phyloP scores from a whole-genome alignment of 2,888 invertebrate species.

The Cepaea hortensis region DNA sequence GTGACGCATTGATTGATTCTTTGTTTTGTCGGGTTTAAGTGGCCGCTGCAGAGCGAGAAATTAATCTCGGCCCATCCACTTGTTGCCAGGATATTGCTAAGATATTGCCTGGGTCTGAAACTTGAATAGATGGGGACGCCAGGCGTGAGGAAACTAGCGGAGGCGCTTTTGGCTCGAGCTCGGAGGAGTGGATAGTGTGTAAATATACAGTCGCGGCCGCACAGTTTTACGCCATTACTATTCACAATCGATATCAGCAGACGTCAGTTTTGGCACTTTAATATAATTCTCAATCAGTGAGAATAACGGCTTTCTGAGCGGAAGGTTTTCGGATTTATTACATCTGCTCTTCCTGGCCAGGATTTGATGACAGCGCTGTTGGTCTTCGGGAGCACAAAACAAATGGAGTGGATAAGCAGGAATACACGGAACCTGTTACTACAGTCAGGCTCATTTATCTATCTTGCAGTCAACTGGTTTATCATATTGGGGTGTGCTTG shows the following conservation, averaged over 20 bases:
- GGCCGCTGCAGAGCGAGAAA: conserved; percentile 37
- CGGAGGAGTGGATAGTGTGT: conserved; percentile 32
- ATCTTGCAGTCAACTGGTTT: too few relatives aligned
- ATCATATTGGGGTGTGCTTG: too few relatives aligned
- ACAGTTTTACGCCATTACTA: conserved; percentile 40
- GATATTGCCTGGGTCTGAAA: conserved; percentile 32
- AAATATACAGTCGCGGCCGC: conserved; percentile 36
- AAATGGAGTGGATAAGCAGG: conserved; percentile 1
- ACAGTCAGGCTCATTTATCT: too few relatives aligned
- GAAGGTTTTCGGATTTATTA: conserved; percentile 15
- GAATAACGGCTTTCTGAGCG: conserved; percentile 40
- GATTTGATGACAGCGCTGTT: conserved; percentile 6
- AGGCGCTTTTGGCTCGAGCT: conserved; percentile 14
- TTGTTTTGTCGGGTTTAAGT: conserved; percentile 40
- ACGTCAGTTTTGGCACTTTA: conserved; percentile 46
- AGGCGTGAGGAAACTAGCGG: conserved; percentile 25
- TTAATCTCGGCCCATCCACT: conserved; percentile 37
- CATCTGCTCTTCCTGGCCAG: conserved; percentile 10
- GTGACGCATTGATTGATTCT: conserved; percentile 41
- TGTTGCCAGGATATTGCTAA: conserved; percentile 47
- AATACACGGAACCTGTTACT: neutral
- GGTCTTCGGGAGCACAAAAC: neutral
- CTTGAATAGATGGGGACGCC: conserved; percentile 28
- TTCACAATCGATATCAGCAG: conserved; percentile 41
- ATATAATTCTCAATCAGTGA: conserved; percentile 43